Evolutionary conservation across 1,140 invertebrate species (phyloP), one percentile per base, ranked within the genome.

Genomic region (Drosophila sechellia): DNA sequence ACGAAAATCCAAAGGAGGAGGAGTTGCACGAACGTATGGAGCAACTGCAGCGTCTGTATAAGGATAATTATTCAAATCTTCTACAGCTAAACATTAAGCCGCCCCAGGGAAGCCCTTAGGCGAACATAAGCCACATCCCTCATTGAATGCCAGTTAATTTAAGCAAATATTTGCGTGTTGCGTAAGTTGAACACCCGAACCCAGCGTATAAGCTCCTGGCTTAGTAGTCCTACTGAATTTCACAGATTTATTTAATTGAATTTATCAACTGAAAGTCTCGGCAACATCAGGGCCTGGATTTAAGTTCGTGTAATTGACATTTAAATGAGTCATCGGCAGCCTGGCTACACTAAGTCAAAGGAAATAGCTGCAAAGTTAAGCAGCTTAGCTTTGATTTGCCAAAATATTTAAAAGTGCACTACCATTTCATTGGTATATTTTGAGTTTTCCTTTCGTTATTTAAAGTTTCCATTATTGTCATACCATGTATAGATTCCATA

Each of bases 181-280:
- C 34, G 65, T 31, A 40, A 70, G 43, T 57, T 70, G 35, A 50
- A 40, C 64, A 70, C 25, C 25, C 25, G 43, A 71, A 52, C 66
- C 64, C 42, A 39, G 13, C 65, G 6, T 20, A 46, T 39, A 70
- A 48, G 64, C 68, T 54, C n/a, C 25, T 15, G 43, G 50, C 43
- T 57, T 37, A 40, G 52, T 57, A 39, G 49, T 71, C 49, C 15
- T 64, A 35, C 31, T 42, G 64, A 56, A 39, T 69, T 69, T 70
- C 52, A 46, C 34, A 70, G 64, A 70, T 71, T 70, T 70, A 71
- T 71, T 71, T 70, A 70, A 71, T 71, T 71, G 43, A 70, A 71
- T 71, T 70, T 71, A 70, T 71, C 65, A 71, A 70, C 39, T 69
- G 64, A 27, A 69, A 40, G 68, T 40, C 27, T 48, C 35, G n/a